A percentile compares a stretch with the other conserved stretches of the same genome.
Conservation (phyloP, 2,888 invertebrate species). For the Carabus problematicus region DNA sequence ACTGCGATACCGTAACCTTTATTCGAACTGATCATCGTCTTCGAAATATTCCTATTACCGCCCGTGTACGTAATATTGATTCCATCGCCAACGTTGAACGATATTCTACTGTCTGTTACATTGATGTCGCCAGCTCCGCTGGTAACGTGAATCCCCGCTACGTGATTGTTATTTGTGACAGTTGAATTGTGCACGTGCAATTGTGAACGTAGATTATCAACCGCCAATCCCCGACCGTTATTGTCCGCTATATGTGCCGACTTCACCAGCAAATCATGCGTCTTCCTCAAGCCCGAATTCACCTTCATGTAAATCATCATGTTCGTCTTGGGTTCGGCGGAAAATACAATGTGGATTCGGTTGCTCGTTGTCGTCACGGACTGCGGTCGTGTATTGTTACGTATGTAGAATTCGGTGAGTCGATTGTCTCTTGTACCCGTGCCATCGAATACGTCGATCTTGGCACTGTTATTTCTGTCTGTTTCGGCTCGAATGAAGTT, state of each 20-base stretch:
- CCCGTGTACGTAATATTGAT: constrained; percentile 95
- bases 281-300: constrained; percentile 77
- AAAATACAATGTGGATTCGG: constrained; percentile 81
- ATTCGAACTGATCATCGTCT: constrained; percentile 85
- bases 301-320: constrained; percentile 80
- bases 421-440: constrained; percentile 73
- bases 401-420: constrained; percentile 73
- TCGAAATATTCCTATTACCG: constrained; percentile 90
- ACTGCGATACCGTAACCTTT: constrained; percentile 87
- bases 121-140: constrained; percentile 95
- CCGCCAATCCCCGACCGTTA: constrained; percentile 92
- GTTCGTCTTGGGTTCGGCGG: constrained; percentile 74
- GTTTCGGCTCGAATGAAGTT: constrained; percentile 84
- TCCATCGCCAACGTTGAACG: constrained; percentile 92
- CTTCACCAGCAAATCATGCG: constrained; percentile 86
- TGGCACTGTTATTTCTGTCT: constrained; percentile 76
- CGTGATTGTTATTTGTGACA: constrained; percentile 86
- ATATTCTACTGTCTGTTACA: constrained; percentile 87
- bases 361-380: constrained; percentile 83
- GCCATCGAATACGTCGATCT: constrained; percentile 82
- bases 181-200: constrained; percentile 84
- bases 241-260: constrained; percentile 87
- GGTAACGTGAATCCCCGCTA: constrained; percentile 88
- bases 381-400: constrained; percentile 88
- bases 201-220: constrained; percentile 89